Evolutionary conservation across 2,113 vertebrate genomes (phyloP).

Genomic region (Eira barbara): DNA sequence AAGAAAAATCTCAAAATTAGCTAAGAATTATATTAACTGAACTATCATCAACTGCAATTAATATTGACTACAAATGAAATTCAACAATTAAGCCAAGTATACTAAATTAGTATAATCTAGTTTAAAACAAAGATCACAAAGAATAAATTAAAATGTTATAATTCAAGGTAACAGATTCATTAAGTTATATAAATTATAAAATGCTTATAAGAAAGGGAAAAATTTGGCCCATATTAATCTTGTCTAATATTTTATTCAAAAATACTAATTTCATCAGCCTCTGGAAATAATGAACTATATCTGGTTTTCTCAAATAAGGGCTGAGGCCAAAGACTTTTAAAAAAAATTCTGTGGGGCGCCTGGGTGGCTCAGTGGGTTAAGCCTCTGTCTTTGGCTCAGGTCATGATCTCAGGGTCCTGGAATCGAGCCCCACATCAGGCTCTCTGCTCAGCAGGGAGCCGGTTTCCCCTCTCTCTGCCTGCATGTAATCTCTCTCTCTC

Average conservation of each 20-base stretch:
- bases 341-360: no score
- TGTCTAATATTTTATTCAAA: conserved; percentile 5
- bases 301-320: background rate
- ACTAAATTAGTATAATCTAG: background rate
- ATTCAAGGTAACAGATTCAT: background rate
- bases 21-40: conserved; percentile 13
- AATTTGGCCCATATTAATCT: background rate
- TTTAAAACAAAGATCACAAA: conserved; percentile 23
- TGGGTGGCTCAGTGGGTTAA: no score
- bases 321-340: background rate
- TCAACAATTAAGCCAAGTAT: background rate
- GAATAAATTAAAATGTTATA: background rate
- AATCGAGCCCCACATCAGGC: no score
- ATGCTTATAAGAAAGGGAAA: background rate
- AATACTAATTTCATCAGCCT: background rate
- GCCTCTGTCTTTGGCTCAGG: no score
- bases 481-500: no score
- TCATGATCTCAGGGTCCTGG: no score
- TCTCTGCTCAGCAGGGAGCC: no score
- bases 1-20: background rate
- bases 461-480: no score
- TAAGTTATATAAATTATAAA: background rate
- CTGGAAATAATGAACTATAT: background rate
- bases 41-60: background rate
- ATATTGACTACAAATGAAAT: background rate